Evolutionary conservation across 2,797 vertebrate genomes (phyloP).

Genomic region (Siniperca scherzeri): DNA sequence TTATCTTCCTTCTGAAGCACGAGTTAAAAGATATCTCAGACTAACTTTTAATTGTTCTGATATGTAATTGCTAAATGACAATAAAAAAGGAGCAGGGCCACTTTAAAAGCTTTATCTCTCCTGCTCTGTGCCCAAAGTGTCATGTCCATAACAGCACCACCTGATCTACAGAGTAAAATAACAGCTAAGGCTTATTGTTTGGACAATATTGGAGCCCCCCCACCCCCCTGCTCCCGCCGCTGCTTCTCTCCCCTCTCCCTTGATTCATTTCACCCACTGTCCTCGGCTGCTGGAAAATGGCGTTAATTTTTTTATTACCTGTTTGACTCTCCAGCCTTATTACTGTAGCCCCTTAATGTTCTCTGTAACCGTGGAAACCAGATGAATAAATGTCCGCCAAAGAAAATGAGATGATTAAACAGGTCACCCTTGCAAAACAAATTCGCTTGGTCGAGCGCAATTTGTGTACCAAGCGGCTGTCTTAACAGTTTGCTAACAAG

Average conservation of each 20-base stretch:
- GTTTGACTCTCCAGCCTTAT: conserved; percentile 99
- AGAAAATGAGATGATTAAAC: conserved; percentile 99
- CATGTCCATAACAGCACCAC: conserved; percentile 85
- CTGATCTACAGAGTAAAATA: conserved; percentile 90
- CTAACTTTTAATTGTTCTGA: conserved; percentile 87
- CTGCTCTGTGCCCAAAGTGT: conserved; percentile 85
- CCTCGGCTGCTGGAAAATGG: conserved; percentile 95
- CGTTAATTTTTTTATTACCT: conserved; percentile 99
- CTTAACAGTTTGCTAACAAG: conserved; percentile 92
- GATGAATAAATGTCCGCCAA: conserved; percentile 99
- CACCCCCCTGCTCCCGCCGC: conserved; percentile 73
- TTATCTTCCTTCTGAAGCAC: conserved; percentile 73
- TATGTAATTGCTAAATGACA: conserved; percentile 85
- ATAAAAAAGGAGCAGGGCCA: conserved; percentile 85
- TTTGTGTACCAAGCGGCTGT: conserved; percentile 88
- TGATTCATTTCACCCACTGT: conserved; percentile 92
- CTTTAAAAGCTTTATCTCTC: conserved; percentile 84
- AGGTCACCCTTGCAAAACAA: conserved; percentile 99
- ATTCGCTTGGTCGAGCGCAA: conserved; percentile 92
- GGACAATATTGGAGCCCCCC: conserved; percentile 84
- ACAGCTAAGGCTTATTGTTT: conserved; percentile 88
- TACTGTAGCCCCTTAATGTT: conserved; percentile 99
- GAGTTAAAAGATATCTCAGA: conserved; percentile 84
- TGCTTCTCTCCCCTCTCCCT: conserved; percentile 85
- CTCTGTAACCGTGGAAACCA: conserved; percentile 99